Evolutionary conservation across 2,113 vertebrate species (phyloP).

Genomic region (Hyperopisus bebe): DNA sequence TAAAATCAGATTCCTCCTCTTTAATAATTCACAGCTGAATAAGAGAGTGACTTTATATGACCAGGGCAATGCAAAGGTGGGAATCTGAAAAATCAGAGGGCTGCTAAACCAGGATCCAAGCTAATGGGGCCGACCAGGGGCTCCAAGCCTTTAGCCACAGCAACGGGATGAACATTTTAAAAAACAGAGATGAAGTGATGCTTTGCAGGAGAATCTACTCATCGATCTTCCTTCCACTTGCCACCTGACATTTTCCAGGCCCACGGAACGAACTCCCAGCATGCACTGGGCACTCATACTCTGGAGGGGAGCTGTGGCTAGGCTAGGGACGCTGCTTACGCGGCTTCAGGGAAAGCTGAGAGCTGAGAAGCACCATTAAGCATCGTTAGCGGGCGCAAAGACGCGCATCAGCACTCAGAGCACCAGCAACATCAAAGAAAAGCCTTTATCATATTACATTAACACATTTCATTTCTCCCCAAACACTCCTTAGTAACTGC

Average conservation of each 20-base stretch:
- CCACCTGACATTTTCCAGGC: background rate
- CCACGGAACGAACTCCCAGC: background rate
- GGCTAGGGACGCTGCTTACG: background rate
- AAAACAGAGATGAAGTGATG: background rate
- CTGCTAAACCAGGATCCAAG: background rate
- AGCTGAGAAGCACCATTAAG: background rate
- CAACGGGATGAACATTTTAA: background rate
- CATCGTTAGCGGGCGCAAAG: background rate
- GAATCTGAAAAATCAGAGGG: background rate
- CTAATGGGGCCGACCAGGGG: background rate
- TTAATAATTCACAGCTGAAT: conserved; percentile 17
- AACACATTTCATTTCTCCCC: background rate
- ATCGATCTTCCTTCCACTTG: background rate
- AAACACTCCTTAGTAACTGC: background rate
- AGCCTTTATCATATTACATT: background rate
- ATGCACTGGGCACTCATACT: background rate
- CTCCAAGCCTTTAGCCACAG: background rate
- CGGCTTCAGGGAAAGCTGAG: background rate
- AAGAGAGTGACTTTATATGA: background rate
- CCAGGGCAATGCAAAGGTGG: background rate
- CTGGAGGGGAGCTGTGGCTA: background rate
- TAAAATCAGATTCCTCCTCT: conserved; percentile 12
- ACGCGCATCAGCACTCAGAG: background rate
- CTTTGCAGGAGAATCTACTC: background rate
- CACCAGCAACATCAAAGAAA: background rate